Percentiles rank a stretch among this genome's conserved stretches.
Conservation (phyloP, 2,888 invertebrate species). For the Tuberolachnus salignus region DNA sequence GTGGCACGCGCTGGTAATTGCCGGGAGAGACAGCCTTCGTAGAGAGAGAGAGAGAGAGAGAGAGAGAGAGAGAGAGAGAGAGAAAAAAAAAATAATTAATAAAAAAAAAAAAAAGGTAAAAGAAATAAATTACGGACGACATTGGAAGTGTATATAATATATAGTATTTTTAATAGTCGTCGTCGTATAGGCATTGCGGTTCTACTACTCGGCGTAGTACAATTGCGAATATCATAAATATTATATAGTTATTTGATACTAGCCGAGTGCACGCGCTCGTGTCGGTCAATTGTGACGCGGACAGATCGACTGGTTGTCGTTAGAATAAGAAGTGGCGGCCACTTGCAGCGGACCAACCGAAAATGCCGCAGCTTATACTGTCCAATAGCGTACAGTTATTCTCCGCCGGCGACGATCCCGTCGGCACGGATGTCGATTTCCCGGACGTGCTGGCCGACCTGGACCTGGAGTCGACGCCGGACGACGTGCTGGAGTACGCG, state of each 20-base stretch:
- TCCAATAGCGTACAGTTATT: neutral
- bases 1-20: neutral
- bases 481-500: constrained; percentile 73
- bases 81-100: no score
- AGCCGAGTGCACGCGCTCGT: neutral
- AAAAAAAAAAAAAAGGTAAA: no score
- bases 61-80: no score
- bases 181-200: neutral
- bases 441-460: constrained; percentile 68
- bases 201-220: neutral
- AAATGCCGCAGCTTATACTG: constrained; percentile 37
- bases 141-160: constrained; percentile 31
- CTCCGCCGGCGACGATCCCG: neutral
- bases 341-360: neutral
- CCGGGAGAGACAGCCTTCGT: neutral
- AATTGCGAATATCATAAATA: neutral
- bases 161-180: neutral
- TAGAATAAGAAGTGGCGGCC: no score
- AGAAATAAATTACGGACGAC: no score
- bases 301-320: no score
- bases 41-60: no score
- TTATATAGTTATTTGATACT: no score
- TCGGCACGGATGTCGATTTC: constrained; percentile 57
- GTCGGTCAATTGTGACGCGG: neutral
- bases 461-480: constrained; percentile 72